phyloP scores from a whole-genome alignment of 2,797 vertebrate genomes.

The Danio kyathit region DNA sequence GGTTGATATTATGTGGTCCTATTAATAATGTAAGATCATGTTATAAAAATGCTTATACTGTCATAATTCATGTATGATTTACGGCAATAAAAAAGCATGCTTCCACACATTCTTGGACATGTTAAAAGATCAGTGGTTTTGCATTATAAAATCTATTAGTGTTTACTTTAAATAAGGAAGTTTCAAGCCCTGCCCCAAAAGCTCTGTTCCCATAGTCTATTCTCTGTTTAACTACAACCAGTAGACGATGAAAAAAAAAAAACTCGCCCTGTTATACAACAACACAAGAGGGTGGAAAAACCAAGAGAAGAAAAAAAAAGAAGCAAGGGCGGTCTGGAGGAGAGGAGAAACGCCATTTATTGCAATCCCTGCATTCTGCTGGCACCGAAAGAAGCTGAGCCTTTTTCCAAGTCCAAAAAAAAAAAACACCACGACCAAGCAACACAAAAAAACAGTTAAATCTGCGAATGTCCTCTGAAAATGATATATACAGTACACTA shows the following conservation, averaged over 20 bases:
- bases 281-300: slow-evolving; percentile 33
- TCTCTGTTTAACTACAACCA: slow-evolving; percentile 79
- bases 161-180: slow-evolving; percentile 73
- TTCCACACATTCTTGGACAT: not conserved
- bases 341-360: slow-evolving; percentile 50
- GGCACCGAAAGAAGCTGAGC: slow-evolving; percentile 49
- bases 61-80: slow-evolving; percentile 47
- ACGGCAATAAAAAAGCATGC: not conserved
- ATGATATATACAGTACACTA: slow-evolving; percentile 33
- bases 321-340: slow-evolving; percentile 18
- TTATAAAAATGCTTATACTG: slow-evolving; percentile 60
- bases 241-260: slow-evolving; percentile 59
- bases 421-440: slow-evolving; percentile 46
- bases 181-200: slow-evolving; percentile 64
- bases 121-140: too few relatives aligned
- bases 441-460: slow-evolving; percentile 31
- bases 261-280: slow-evolving; percentile 59
- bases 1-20: not conserved
- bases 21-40: slow-evolving; percentile 11
- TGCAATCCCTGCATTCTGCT: slow-evolving; percentile 60
- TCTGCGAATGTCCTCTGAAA: slow-evolving; percentile 22
- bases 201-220: slow-evolving; percentile 76
- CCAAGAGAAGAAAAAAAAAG: not conserved
- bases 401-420: slow-evolving; percentile 38
- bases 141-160: slow-evolving; percentile 44